These are phyloP conservation scores for Pampus argenteus DNA, from an alignment of 2,797 vertebrate genomes.

Conservation along the genomic window DNA sequence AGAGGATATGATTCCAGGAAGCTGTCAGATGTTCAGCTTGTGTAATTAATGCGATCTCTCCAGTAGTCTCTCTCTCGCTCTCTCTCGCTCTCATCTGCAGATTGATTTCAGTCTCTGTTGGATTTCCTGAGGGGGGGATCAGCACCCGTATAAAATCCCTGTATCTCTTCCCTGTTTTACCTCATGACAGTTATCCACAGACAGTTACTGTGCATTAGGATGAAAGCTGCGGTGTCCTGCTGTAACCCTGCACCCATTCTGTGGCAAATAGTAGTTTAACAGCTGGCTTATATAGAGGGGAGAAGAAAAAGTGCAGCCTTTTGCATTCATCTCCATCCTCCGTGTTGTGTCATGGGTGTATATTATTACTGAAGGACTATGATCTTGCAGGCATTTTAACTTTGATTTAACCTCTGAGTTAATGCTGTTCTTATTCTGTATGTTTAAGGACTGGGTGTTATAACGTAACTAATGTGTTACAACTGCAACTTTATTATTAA, in stretches of 20 bases:
- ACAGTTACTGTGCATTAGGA: conserved; percentile 7
- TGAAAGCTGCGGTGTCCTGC: neutral
- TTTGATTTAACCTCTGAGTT: neutral
- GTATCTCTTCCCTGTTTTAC: neutral
- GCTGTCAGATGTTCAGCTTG: conserved; percentile 23
- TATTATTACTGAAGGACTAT: neutral
- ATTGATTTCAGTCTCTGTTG: conserved; percentile 55
- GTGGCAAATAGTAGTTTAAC: neutral
- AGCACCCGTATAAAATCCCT: conserved; percentile 31
- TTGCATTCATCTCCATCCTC: neutral
- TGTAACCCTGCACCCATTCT: neutral
- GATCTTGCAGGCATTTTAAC: neutral
- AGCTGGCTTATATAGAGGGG: neutral
- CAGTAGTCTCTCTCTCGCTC: neutral
- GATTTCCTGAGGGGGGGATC: conserved; percentile 38
- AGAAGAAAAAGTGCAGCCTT: neutral
- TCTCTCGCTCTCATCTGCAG: conserved; percentile 15
- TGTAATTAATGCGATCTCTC: conserved; percentile 50
- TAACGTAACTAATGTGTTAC: neutral
- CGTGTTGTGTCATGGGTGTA: neutral
- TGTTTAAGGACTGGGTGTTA: neutral
- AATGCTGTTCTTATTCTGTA: neutral
- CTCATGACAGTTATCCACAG: conserved; percentile 25
- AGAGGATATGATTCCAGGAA: conserved; percentile 39
- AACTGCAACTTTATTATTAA: neutral